Evolutionary conservation across 2,888 invertebrate species (phyloP), one percentile per base, ranked within the genome.

Genomic region (Brachypalpus laphriformis): DNA sequence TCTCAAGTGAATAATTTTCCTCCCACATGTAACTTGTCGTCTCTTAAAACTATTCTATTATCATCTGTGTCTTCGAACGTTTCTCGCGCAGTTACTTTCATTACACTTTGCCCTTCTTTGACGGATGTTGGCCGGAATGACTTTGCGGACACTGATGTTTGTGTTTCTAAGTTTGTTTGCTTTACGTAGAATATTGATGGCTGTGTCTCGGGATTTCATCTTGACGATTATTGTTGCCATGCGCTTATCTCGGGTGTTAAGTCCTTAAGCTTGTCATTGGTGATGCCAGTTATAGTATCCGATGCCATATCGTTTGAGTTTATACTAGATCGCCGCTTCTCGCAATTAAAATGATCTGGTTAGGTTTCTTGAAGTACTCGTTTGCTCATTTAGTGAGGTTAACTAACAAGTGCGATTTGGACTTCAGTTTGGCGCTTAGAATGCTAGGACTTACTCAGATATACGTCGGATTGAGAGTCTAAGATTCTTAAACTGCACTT

Each of bases 1-100:
- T 56, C 34, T 11, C 59, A 37, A 37, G 37, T 37, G 18, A 37
- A 37, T 37, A 37, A 2, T 59, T 59, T 37, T 34, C 11, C 18
- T 59, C 59, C 59, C 59, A 59, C 37, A 37, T 40, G 34, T 37
- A 57, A 34, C 16, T n/a, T 59, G 11, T 59, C 40, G 37, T 59
- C 59, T 37, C 37, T 16, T 14, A 37, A 59, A 22, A 25, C 2
- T 4, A 25, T 25, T 25, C 14, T 31, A 57, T 57, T 57, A 14
- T 37, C 59, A 22, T 59, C 9, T 59, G 31, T 31, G 57, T 34
- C 31, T 31, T 59, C 9, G 59, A 59, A 37, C 5, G 20, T 37
- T 59, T 59, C 1, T 16, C 18, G 18, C 59, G 59, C 59, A 37
- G 59, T 37, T 59, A n/a, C 59, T 18, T 59, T 22, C 59, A 59